phyloP scores from a whole-genome alignment of 2,113 vertebrate species.

The Hyperoodon ampullatus region DNA sequence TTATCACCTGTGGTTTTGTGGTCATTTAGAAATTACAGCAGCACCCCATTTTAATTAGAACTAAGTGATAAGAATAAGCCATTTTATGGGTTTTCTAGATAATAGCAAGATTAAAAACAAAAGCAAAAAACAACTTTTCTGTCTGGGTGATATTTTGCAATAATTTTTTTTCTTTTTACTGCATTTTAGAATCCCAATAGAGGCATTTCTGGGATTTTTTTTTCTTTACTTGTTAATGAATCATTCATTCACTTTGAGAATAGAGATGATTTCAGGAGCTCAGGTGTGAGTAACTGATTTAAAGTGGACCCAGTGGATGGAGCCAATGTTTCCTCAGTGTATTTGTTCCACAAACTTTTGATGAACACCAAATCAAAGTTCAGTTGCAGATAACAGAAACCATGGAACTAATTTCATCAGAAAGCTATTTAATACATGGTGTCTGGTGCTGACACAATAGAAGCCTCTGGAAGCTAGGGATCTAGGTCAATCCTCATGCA shows the following conservation, averaged over 20 bases:
- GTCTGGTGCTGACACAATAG: neutral
- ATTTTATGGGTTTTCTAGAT: neutral
- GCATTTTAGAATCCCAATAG: neutral
- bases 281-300: neutral
- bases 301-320: too few species aligned
- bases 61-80: neutral
- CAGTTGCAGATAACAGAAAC: neutral
- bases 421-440: neutral
- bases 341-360: neutral
- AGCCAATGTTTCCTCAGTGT: neutral
- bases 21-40: constrained; percentile 2
- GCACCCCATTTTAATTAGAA: neutral
- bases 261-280: neutral
- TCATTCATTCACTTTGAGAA: neutral
- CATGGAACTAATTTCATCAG: neutral
- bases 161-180: neutral
- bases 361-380: neutral
- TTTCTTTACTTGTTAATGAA: neutral
- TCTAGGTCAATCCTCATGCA: neutral
- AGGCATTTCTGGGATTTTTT: neutral
- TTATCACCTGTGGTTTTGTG: neutral
- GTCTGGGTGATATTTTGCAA: neutral
- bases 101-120: neutral
- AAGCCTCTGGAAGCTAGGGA: neutral
- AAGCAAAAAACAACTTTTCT: neutral